Base-by-base conservation (phyloP, 2,888 invertebrate genomes). In the Phyllotreta striolata region DNA sequence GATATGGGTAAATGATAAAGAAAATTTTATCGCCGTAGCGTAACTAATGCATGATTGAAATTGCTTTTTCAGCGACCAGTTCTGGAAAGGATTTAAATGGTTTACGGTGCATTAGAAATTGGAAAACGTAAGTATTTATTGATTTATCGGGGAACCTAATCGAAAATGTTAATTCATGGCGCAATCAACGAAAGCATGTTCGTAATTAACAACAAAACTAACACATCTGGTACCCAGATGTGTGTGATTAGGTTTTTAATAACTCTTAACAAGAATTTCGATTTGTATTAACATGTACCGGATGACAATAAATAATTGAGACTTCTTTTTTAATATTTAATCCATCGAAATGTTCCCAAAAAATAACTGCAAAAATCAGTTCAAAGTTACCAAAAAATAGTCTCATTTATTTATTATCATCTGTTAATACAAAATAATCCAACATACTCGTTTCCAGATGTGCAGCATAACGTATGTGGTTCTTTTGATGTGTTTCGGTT, bases 1-100 rank as follows among this genome's bases (percentile, higher is more conserved):
- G 57, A 58, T 58, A 58, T 49, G 38, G 39, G n/a, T 49, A 39
- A 8, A 34, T 14, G 49, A 58, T 58, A 58, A 56, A 14, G 12
- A 12, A 49, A 8, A 12, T 38, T 39, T 52, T 52, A 52, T 52
- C 52, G 10, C 7, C 34, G n/a, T 13, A 47, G 34, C 9, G n/a
- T 35, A 35, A 49, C 12, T 49, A 35, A 10, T 49, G 35, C 34
- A 35, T 35, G 49, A 35, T 35, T 49, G 12, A 49, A 34, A 49
- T 49, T 10, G 9, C 37, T 49, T 34, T 37, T 49, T 35, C n/a
- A 35, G 12, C 49, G 10, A 14, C 49, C 10, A 6, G 7, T 13
- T 6, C 37, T 10, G 10, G 6, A 10, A 44, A 44, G 6, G 47
- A 47, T 47, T 44, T 47, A 47, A 47, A 13, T 9, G 47, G 14